Percentiles rank a stretch among this genome's conserved stretches.
These are phyloP conservation scores for Sapayoa aenigma DNA, from an alignment of 2,113 vertebrate genomes.

Conservation along the genomic window DNA sequence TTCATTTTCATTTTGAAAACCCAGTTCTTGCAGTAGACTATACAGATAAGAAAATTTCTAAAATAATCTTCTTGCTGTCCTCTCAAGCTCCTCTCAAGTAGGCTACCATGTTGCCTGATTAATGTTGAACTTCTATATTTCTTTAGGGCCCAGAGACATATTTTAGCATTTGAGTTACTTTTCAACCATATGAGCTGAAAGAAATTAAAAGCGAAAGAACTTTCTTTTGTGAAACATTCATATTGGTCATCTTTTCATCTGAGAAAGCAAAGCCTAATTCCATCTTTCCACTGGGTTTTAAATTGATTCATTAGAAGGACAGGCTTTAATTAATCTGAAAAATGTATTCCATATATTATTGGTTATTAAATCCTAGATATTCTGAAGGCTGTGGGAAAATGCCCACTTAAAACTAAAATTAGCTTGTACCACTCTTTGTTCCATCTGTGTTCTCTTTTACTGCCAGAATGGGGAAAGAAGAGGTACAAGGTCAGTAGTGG, in stretches of 20 bases:
- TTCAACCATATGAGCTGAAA: neutral
- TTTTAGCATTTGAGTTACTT: conserved; percentile 17
- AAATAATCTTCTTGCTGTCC: neutral
- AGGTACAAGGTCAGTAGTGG: neutral
- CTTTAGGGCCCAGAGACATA: conserved; percentile 27
- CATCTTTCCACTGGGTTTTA: conserved; percentile 5
- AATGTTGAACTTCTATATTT: neutral
- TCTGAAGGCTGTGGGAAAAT: conserved; percentile 28
- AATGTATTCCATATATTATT: conserved; percentile 1
- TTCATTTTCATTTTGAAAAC: neutral
- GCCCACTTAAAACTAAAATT: conserved; percentile 9
- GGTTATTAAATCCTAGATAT: conserved; percentile 17
- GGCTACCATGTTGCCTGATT: neutral
- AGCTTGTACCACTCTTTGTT: conserved; percentile 11
- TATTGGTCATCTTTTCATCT: neutral
- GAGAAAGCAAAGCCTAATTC: neutral
- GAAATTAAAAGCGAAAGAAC: neutral
- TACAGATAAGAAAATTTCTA: neutral
- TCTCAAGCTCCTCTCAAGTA: neutral
- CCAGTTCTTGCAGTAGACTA: neutral
- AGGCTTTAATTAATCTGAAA: conserved; percentile 45
- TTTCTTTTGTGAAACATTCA: neutral
- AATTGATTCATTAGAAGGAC: neutral
- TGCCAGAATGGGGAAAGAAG: neutral
- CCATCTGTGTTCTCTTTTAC: conserved; percentile 32